A percentile compares a stretch with the other conserved stretches of the same genome.
Evolutionary conservation across 2,888 invertebrate species (phyloP).

Genomic region (Achlya flavicornis): DNA sequence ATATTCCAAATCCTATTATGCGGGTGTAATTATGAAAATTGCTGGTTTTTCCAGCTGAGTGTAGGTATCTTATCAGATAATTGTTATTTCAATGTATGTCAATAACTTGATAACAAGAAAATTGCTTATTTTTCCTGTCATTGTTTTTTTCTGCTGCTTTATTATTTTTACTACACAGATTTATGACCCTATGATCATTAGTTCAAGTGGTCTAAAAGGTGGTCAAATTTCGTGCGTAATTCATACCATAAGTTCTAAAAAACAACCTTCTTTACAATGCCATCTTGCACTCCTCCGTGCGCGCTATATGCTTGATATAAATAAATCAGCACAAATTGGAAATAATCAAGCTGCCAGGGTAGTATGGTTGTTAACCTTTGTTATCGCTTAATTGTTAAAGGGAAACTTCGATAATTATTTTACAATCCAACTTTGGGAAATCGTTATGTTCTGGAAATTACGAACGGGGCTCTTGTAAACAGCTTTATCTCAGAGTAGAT

Average conservation of each 20-base stretch:
- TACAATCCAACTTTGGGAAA: background rate
- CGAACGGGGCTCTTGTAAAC: background rate
- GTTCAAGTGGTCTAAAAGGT: no score
- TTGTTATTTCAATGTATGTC: slow-evolving; percentile 1
- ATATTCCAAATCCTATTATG: background rate
- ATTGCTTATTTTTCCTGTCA: background rate
- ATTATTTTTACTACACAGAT: background rate
- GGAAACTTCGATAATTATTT: no score
- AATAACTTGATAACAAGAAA: background rate
- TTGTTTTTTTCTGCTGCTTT: background rate
- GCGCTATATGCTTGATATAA: no score
- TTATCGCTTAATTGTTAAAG: background rate
- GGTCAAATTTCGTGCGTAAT: no score
- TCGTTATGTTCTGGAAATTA: background rate
- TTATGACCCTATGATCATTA: background rate
- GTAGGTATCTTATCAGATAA: slow-evolving; percentile 2
- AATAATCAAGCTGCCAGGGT: no score
- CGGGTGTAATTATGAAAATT: background rate
- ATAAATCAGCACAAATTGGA: background rate
- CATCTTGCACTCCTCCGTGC: background rate
- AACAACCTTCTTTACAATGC: no score
- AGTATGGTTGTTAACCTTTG: background rate
- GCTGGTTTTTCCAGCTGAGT: background rate
- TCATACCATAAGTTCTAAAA: no score
- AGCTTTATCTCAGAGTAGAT: background rate